These are phyloP conservation scores for Mystacornis crossleyi DNA, from an alignment of 2,113 vertebrate species.

Conservation along the genomic window DNA sequence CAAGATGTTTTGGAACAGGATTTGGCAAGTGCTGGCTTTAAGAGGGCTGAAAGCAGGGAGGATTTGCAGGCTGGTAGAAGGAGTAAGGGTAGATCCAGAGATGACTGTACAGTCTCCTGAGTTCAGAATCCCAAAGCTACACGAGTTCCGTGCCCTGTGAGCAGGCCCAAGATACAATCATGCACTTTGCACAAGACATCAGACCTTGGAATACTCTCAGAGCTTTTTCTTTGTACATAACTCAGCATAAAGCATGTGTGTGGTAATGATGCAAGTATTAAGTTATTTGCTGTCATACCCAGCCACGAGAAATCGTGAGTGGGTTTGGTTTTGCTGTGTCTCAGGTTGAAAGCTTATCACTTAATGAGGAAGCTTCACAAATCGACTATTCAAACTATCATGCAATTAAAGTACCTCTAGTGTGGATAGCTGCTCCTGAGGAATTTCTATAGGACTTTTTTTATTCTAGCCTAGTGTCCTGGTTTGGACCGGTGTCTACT, in stretches of 20 bases:
- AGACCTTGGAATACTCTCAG: not conserved
- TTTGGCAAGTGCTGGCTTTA: not conserved
- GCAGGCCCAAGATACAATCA: not conserved
- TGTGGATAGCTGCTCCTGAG: not conserved
- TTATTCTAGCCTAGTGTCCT: not conserved
- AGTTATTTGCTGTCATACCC: not conserved
- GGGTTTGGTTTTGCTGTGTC: not conserved
- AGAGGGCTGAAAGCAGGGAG: not conserved
- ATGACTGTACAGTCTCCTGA: slow-evolving; percentile 88
- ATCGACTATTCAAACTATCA: not conserved
- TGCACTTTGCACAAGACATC: not conserved
- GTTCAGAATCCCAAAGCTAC: not conserved
- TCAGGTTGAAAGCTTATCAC: not conserved
- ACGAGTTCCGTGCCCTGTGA: not conserved
- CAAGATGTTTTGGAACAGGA: not conserved
- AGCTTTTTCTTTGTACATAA: not conserved
- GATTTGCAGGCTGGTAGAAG: slow-evolving; percentile 66
- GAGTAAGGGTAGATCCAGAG: slow-evolving; percentile 82
- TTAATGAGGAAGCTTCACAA: not conserved
- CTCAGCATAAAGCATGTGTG: not conserved
- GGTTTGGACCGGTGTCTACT: no score
- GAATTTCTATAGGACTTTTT: not conserved
- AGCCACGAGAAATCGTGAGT: not conserved
- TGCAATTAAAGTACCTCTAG: not conserved
- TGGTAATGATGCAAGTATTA: not conserved